Percentiles rank a stretch among this genome's conserved stretches.
These are phyloP conservation scores for Notothenia rossii DNA, from an alignment of 2,113 vertebrate genomes.

Conservation along the genomic window DNA sequence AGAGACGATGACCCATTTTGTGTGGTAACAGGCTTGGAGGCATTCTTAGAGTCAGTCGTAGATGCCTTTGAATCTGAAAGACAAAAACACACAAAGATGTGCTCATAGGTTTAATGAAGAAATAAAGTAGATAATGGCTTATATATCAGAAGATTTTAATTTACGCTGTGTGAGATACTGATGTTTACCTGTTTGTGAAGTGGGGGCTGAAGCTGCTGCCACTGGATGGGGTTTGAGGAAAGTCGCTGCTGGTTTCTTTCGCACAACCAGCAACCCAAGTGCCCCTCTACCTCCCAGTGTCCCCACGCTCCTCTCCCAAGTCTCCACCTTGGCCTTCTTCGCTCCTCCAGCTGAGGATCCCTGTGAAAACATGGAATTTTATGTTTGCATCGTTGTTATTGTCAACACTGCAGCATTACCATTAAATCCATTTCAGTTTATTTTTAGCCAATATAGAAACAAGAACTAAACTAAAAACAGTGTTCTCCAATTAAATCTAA, in stretches of 20 bases:
- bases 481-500: too few species aligned
- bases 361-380: conserved; percentile 51
- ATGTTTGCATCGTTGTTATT: too few species aligned
- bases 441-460: not conserved
- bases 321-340: conserved; percentile 86
- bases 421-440: too few species aligned
- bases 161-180: not conserved
- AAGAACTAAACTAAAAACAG: too few species aligned
- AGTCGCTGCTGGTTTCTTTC: conserved; percentile 75
- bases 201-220: conserved; percentile 7
- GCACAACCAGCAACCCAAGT: conserved; percentile 85
- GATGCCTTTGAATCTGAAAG: conserved; percentile 58
- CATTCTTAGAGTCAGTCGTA: not conserved
- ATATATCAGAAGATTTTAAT: not conserved
- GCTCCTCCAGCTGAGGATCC: conserved; percentile 45
- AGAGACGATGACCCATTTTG: conserved; percentile 82
- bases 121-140: not conserved
- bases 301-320: conserved; percentile 88
- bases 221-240: conserved; percentile 37
- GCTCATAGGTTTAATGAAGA: not conserved
- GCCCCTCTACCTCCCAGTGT: conserved; percentile 70
- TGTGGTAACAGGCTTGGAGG: conserved; percentile 22
- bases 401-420: too few species aligned
- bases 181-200: conserved; percentile 58
- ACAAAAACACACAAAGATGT: not conserved